Percentiles rank a stretch among this genome's conserved stretches.
These are phyloP conservation scores for Nephrotoma flavescens DNA, from an alignment of 2,888 invertebrate species.

Conservation along the genomic window DNA sequence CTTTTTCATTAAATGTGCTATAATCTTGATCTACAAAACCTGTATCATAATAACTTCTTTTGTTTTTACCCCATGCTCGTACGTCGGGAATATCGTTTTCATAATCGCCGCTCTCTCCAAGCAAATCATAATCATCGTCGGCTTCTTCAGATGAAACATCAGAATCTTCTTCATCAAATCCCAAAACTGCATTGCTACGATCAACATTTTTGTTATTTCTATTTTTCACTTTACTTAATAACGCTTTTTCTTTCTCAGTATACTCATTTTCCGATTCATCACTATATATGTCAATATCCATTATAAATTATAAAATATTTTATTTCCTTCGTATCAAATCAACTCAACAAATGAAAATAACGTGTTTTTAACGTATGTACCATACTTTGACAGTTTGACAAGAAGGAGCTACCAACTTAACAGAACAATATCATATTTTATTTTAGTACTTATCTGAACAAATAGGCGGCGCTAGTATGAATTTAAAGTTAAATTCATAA, in stretches of 20 bases:
- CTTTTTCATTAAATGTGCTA: conserved; percentile 43
- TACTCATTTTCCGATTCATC: conserved; percentile 61
- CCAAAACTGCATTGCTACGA: conserved; percentile 46
- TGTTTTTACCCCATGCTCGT: conserved; percentile 80
- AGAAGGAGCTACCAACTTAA: background rate
- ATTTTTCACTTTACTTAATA: conserved; percentile 45
- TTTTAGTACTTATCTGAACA: background rate
- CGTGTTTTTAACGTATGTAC: background rate
- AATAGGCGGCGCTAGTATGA: background rate
- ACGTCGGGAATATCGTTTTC: conserved; percentile 60
- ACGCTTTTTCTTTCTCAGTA: conserved; percentile 44
- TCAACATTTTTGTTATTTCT: conserved; percentile 36
- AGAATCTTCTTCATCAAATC: conserved; percentile 36
- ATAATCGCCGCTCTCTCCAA: conserved; percentile 55
- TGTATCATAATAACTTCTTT: conserved; percentile 64
- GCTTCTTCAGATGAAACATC: conserved; percentile 35
- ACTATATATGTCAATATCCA: conserved; percentile 19
- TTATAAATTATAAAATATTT: conserved; percentile 10
- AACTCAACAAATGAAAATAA: background rate
- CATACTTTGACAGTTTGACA: background rate
- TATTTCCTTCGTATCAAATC: conserved; percentile 1
- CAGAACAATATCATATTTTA: background rate
- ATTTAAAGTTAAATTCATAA: background rate
- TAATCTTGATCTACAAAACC: conserved; percentile 84
- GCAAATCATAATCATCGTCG: conserved; percentile 48